Evolutionary conservation across 2,113 vertebrate genomes (phyloP).

Genomic region (Ascaphus truei): DNA sequence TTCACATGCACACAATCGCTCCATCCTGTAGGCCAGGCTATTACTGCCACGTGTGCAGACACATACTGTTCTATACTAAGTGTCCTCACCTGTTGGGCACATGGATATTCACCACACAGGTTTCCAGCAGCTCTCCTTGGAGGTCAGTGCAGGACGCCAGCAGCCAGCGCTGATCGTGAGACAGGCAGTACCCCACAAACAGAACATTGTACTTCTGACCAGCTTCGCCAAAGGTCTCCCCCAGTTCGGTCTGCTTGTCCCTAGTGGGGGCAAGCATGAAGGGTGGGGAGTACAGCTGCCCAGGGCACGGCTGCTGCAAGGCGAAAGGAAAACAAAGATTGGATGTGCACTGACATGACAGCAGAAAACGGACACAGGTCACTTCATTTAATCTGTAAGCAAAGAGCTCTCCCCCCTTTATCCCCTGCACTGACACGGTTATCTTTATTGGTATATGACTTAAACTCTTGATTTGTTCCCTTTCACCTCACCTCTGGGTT

Average conservation of each 20-base stretch:
- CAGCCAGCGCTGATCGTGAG: conserved; percentile 96
- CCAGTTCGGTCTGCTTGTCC: conserved; percentile 83
- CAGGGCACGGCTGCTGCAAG: conserved; percentile 79
- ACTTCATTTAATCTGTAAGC: too few relatives aligned
- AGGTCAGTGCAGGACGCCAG: conserved; percentile 95
- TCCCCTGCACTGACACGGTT: too few relatives aligned
- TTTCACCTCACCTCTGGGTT: conserved; percentile 84
- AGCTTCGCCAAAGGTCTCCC: conserved; percentile 83
- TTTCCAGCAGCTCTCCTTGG: conserved; percentile 89
- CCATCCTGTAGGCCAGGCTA: too few relatives aligned
- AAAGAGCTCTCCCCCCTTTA: too few relatives aligned
- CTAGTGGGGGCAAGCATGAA: conserved; percentile 87
- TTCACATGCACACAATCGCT: too few relatives aligned
- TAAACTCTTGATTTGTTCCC: too few relatives aligned
- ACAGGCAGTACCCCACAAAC: conserved; percentile 92
- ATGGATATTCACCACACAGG: conserved; percentile 89
- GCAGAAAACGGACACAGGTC: too few relatives aligned
- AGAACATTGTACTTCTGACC: conserved; percentile 89
- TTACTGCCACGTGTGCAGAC: too few relatives aligned
- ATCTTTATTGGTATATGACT: too few relatives aligned
- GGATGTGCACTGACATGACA: neutral
- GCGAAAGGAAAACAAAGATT: neutral
- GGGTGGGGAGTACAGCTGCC: conserved; percentile 87
- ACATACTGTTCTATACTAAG: too few relatives aligned
- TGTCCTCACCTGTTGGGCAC: conserved; percentile 89